Evolutionary conservation across 2,113 vertebrate genomes (phyloP).

Genomic region (Phrynosoma blainvillii): DNA sequence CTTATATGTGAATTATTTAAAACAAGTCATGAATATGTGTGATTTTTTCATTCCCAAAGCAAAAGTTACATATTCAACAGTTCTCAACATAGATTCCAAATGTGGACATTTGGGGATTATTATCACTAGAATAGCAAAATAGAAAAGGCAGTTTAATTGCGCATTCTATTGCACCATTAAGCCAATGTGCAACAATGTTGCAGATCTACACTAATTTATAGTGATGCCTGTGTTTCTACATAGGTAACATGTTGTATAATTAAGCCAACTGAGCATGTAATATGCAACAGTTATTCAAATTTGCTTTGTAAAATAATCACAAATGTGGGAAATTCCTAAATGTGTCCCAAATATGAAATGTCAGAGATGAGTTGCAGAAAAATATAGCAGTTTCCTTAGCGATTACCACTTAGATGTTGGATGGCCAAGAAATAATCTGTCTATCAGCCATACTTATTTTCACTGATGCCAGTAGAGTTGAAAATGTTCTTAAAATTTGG

Average conservation of each 20-base stretch:
- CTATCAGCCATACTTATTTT: neutral
- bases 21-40: neutral
- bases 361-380: neutral
- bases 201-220: neutral
- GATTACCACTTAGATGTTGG: neutral
- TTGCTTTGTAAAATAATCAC: neutral
- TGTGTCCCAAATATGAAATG: neutral
- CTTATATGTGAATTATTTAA: neutral
- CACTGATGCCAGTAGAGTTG: neutral
- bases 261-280: neutral
- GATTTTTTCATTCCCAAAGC: neutral
- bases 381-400: neutral
- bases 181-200: neutral
- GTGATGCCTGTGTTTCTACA: neutral
- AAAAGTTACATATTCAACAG: neutral
- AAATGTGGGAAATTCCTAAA: neutral
- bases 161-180: neutral
- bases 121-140: neutral
- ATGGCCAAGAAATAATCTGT: neutral
- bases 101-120: neutral
- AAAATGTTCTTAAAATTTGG: neutral
- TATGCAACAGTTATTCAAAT: neutral
- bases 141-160: neutral
- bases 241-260: neutral
- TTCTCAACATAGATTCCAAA: neutral